A percentile compares a stretch with the other conserved stretches of the same genome.
phyloP scores from a whole-genome alignment of 2,888 invertebrate genomes.

The Drosophila niveifrons region DNA sequence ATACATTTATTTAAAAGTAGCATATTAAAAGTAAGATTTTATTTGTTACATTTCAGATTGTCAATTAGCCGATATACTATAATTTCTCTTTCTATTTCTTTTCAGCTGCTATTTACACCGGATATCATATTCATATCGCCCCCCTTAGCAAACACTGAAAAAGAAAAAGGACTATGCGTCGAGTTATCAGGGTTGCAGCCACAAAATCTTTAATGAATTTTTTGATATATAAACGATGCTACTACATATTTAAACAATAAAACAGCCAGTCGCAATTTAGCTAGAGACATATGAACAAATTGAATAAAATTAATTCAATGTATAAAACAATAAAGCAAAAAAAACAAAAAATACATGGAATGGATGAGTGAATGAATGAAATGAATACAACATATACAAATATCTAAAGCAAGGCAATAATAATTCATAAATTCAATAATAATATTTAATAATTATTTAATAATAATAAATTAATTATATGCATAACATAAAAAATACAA shows the following conservation, averaged over 20 bases:
- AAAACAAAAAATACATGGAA: no score
- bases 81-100: constrained; percentile 12
- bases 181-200: constrained; percentile 35
- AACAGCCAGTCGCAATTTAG: constrained; percentile 53
- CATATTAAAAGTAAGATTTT: background rate
- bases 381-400: constrained; percentile 39
- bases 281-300: constrained; percentile 43
- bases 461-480: constrained; percentile 25
- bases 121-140: constrained; percentile 69
- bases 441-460: constrained; percentile 28
- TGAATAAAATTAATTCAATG: constrained; percentile 10
- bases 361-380: constrained; percentile 17
- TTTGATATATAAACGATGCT: constrained; percentile 42
- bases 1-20: background rate
- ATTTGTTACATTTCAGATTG: background rate
- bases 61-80: no score
- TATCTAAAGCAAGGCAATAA: constrained; percentile 68
- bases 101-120: constrained; percentile 62
- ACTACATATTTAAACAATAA: constrained; percentile 43
- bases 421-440: constrained; percentile 56
- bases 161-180: constrained; percentile 29
- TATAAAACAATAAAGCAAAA: background rate
- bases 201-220: constrained; percentile 44
- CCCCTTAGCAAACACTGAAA: constrained; percentile 18
- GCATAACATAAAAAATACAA: constrained; percentile 18